Base-by-base conservation (phyloP, 2,888 invertebrate genomes). In the Phlogophora meticulosa region DNA sequence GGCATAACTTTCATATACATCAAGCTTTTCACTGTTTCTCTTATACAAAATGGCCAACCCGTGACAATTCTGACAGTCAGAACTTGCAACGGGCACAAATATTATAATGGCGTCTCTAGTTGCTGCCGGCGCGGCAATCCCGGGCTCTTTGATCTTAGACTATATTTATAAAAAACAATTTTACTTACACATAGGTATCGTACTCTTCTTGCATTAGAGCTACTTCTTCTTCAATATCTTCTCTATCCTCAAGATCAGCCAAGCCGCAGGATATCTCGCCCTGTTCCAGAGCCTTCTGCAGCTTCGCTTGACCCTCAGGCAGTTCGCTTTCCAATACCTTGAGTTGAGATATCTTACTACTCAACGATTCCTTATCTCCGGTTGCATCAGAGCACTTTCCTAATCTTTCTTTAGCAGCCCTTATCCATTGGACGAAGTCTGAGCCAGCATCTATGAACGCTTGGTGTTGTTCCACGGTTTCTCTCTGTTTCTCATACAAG, bases 381-480 rank as follows among this genome's bases (percentile, higher is more conserved):
- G 98, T 98, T 4, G 98, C 98, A 90, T 98, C 98, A 0, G 98
- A 98, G 88, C 99, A 99, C 89, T 99, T 98, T 72, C 98, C 97
- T 63, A 99, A 94, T 65, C 97, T 97, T 91, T 99, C 99, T 85
- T 98, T 98, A n/a, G 98, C 98, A 71, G 97, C 97, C 78, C 98
- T 96, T 65, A 99, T 96, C 99, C 99, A 99, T 86, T 98, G 97
- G 80, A 98, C 97, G 89, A 99, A 99, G 83, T 98, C 98, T 90
- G 98, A 97, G 76, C 98, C 98, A 76, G 98, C 97, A 93, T 99
- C 98, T 49, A 99, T 98, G 86, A 99, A 98, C 0, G 98, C 98
- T 93, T 99, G 98, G 90, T 98, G 98, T 86, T 98, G 97, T 87
- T 98, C 98, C 0, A 98, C 98, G 0, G 98, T 98, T 90, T 98